Percentiles rank a stretch among this genome's conserved stretches.
Conservation (phyloP, 2,888 invertebrate genomes). For the Sipunculus nudus region DNA sequence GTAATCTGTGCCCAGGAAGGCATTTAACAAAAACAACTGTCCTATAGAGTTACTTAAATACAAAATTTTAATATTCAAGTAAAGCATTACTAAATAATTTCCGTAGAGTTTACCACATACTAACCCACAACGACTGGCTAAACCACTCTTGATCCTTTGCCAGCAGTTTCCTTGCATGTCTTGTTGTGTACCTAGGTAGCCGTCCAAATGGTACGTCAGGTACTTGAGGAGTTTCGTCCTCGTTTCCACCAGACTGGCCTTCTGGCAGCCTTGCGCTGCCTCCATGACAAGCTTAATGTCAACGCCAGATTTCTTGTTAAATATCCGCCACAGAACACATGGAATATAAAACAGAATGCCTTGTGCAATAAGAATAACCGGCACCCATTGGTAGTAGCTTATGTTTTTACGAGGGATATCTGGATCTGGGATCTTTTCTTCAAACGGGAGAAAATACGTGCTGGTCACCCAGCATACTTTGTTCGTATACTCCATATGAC, state of each 20-base stretch:
- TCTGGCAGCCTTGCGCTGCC: slow-evolving; percentile 60
- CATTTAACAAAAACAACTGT: slow-evolving; percentile 62
- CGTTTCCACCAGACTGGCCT: slow-evolving; percentile 59
- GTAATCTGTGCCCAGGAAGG: slow-evolving; percentile 60
- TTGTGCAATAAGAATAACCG: slow-evolving; percentile 59
- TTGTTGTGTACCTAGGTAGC: slow-evolving; percentile 64
- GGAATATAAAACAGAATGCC: slow-evolving; percentile 69
- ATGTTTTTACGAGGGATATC: slow-evolving; percentile 57
- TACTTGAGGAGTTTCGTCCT: slow-evolving; percentile 67
- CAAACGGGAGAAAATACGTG: slow-evolving; percentile 68
- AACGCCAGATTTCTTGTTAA: slow-evolving; percentile 68
- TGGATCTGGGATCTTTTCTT: slow-evolving; percentile 65
- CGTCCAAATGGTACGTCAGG: slow-evolving; percentile 66
- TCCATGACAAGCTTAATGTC: slow-evolving; percentile 64
- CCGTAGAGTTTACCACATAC: slow-evolving; percentile 55
- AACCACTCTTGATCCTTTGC: too few relatives aligned
- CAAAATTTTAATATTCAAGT: slow-evolving; percentile 55
- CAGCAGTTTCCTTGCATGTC: slow-evolving; percentile 59
- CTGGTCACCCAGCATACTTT: slow-evolving; percentile 70
- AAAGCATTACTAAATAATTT: slow-evolving; percentile 54
- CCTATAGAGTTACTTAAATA: slow-evolving; percentile 54
- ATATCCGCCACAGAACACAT: slow-evolving; percentile 68
- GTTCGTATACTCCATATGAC: slow-evolving; percentile 70
- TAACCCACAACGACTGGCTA: too few relatives aligned
- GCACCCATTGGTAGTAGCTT: slow-evolving; percentile 67